Evolutionary conservation across 2,113 vertebrate species (phyloP).

Genomic region (Oncorhynchus keta): DNA sequence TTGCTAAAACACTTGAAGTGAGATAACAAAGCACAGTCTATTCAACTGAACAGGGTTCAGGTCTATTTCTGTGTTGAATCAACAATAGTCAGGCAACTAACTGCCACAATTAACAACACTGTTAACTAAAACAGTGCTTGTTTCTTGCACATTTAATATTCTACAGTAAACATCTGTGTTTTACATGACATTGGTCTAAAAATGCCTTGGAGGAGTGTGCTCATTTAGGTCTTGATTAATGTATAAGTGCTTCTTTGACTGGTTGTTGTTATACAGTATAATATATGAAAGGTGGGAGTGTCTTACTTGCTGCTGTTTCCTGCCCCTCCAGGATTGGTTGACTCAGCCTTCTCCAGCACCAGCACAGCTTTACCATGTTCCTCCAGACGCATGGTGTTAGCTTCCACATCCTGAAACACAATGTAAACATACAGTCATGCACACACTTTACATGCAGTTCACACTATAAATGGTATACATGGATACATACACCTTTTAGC

Average conservation of each 20-base stretch:
- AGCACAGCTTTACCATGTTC: conserved; percentile 92
- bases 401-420: conserved; percentile 86
- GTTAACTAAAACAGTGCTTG: conserved; percentile 2
- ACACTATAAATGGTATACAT: too few species aligned
- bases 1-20: conserved; percentile 40
- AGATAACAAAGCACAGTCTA: conserved; percentile 34
- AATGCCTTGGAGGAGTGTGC: neutral
- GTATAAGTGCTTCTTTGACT: conserved; percentile 1
- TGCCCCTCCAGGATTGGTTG: conserved; percentile 69
- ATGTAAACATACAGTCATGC: neutral
- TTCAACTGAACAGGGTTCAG: conserved; percentile 32
- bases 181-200: neutral
- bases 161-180: neutral
- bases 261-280: neutral
- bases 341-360: conserved; percentile 82
- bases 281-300: neutral
- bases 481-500: too few species aligned
- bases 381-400: conserved; percentile 91
- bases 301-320: conserved; percentile 71
- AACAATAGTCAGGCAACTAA: neutral
- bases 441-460: neutral
- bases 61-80: conserved; percentile 25
- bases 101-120: neutral
- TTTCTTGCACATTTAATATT: neutral
- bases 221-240: neutral